Evolutionary conservation across 2,797 vertebrate genomes (phyloP).

Genomic region (Dendrocincla fuliginosa): DNA sequence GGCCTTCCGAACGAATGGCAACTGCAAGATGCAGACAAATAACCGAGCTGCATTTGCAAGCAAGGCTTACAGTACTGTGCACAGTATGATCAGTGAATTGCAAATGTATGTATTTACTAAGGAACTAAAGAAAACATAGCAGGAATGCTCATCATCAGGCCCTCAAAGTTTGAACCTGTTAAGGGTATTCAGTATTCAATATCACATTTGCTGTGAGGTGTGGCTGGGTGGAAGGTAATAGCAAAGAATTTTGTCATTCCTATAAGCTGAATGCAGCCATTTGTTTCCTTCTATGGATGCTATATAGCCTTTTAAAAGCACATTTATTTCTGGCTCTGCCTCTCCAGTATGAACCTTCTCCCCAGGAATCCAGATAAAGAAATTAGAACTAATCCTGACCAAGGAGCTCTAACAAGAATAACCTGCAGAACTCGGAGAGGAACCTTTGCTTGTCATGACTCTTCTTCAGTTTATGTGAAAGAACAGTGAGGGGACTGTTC

Average conservation of each 20-base stretch:
- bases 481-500: background rate
- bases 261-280: background rate
- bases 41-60: background rate
- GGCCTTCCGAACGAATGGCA: background rate
- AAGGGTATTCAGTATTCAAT: background rate
- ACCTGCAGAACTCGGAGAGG: background rate
- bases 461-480: background rate
- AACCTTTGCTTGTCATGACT: background rate
- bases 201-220: background rate
- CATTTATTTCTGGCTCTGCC: conserved; percentile 17
- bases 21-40: background rate
- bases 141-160: background rate
- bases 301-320: background rate
- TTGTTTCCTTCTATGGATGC: conserved; percentile 12
- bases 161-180: background rate
- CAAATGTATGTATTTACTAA: background rate
- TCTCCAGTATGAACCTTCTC: background rate
- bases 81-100: background rate
- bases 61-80: background rate
- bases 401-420: background rate
- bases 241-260: background rate
- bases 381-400: background rate
- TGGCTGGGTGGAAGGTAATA: background rate
- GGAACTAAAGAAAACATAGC: conserved; percentile 11
- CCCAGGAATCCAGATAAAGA: background rate